Evolutionary conservation across 2,888 invertebrate genomes (phyloP), one percentile per base, ranked within the genome.

Genomic region (Xanthorhoe designata): DNA sequence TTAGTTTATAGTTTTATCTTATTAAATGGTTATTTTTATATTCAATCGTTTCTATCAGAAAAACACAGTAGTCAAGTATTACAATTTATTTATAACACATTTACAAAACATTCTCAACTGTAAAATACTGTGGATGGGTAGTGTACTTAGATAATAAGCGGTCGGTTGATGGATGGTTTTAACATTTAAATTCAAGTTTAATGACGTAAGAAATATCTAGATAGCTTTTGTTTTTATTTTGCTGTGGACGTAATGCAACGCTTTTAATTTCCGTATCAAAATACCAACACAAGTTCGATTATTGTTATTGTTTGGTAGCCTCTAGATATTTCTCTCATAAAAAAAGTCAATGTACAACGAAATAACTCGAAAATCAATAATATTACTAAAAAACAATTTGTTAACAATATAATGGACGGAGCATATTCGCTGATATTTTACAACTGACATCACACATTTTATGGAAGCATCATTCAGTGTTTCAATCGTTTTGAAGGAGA

Each of bases 381-480:
- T 65, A 62, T 64, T 61, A 64, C 54, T 62, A 67, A 72, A 67
- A 73, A 69, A 72, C 68, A 71, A 66, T 66, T 69, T 64, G 50
- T 71, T 74, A 79, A 81, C 76, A 78, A 77, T 81, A 78, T 82
- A 81, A 71, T 91, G 92, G 92, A 92, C 92, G 92, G 92, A 92
- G 86, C 83, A 76, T 68, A 83, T 87, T 91, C 87, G 88, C 81
- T 88, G 88, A 80, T 80, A 75, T 76, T 77, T 74, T 66, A 75
- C 72, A 73, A 73, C 73, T 78, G 76, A 75, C 75, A 82, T 80
- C 78, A 83, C 80, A 80, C 50, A 73, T 68, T 71, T 68, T 73
- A 70, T 74, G 77, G 77, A 80, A 80, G 78, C 77, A 75, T 78
- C 71, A 68, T 71, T 69, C 45, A 60, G 55, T 57, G 61, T 56